Base-by-base conservation (phyloP, 2,888 invertebrate genomes). In the Leuctra nigra region DNA sequence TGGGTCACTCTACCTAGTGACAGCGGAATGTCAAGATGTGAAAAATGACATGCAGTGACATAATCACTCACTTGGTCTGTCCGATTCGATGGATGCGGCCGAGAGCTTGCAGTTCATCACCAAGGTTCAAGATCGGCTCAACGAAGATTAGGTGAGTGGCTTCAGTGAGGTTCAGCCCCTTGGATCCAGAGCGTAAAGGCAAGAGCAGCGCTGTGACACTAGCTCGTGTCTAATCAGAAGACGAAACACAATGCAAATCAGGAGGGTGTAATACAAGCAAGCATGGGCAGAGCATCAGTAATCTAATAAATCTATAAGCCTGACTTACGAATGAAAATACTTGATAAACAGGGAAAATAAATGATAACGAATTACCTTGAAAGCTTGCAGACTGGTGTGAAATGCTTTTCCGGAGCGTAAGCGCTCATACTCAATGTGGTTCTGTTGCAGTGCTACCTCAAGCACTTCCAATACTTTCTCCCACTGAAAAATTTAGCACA, bases 41-140 rank as follows among this genome's bases (percentile, higher is more conserved):
- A n/a, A n/a, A n/a, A n/a, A n/a, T n/a, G n/a, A n/a, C n/a, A n/a
- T n/a, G n/a, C 38, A 38, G 16, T 9, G 7, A 38, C 16, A 14
- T 9, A 38, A 38, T n/a, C 7, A 9, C 64, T 66, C 63, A 83
- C 83, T 76, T 83, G 1, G 78, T 83, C 72, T 90, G 90, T 0
- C 90, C 90, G 62, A 90, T 87, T 36, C 90, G 77, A 73, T 88
- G 86, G 13, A 90, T 78, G 58, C 90, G 73, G 0, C 88, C 87
- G 56, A 90, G 80, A 1, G 89, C 89, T 72, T 90, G 89, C 13
- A 81, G 70, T 66, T 88, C 87, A 65, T 84, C 83, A 0, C 82
- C 83, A 1, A 81, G 80, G 70, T 87, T 86, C 16, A 88, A 72
- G 38, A 86, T 75, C 0, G 88, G 89, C 65, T 90, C 89, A 0